Conservation (phyloP, 2,797 vertebrate species). For the Phrynocephalus forsythii region DNA sequence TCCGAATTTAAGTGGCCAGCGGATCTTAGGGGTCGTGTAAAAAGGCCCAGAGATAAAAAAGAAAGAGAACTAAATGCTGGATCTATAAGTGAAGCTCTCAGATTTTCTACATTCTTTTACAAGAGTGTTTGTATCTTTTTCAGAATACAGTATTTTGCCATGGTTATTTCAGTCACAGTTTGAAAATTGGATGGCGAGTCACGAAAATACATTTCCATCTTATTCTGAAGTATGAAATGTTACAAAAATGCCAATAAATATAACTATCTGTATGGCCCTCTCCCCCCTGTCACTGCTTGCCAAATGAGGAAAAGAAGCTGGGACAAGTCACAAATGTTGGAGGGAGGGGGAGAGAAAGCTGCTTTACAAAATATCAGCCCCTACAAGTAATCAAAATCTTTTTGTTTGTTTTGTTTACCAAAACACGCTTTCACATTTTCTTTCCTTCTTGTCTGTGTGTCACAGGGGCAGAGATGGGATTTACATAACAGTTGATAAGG, state of each 20-base stretch:
- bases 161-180: constrained; percentile 27
- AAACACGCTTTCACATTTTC: background rate
- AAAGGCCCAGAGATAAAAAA: background rate
- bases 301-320: background rate
- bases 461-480: background rate
- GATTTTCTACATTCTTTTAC: background rate
- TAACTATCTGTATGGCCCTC: constrained; percentile 70
- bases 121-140: constrained; percentile 7
- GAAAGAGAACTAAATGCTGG: background rate
- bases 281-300: constrained; percentile 65
- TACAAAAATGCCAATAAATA: constrained; percentile 76
- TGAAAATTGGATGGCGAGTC: constrained; percentile 27
- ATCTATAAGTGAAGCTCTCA: background rate
- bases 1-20: no score
- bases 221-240: constrained; percentile 69
- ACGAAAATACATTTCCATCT: constrained; percentile 42
- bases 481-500: background rate
- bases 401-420: background rate
- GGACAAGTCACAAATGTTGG: background rate
- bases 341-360: background rate
- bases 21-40: no score
- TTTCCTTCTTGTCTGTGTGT: background rate
- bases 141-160: constrained; percentile 9
- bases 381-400: background rate
- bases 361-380: background rate